Percentiles rank a stretch among this genome's conserved stretches.
Evolutionary conservation across 2,113 vertebrate genomes (phyloP).

Genomic region (Lamprotornis superbus): DNA sequence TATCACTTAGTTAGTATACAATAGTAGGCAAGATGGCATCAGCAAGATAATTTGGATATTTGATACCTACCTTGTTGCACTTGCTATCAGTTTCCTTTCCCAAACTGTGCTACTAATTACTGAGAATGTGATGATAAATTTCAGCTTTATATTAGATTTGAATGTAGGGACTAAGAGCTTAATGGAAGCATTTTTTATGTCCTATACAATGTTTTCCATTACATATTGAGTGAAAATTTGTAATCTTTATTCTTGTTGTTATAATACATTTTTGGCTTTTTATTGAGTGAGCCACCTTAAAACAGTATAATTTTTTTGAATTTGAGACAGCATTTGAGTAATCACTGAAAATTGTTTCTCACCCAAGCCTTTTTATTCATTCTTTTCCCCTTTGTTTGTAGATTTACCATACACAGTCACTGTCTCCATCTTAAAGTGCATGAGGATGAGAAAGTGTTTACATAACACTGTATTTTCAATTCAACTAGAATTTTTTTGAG

Average conservation of each 20-base stretch:
- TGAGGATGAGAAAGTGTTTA: not conserved
- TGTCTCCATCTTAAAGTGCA: not conserved
- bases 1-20: constrained; percentile 33
- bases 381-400: not conserved
- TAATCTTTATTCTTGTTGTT: not conserved
- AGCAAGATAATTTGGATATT: not conserved
- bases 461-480: not conserved
- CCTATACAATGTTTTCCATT: constrained; percentile 22
- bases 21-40: not conserved
- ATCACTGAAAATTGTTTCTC: not conserved
- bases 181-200: constrained; percentile 8
- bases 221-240: constrained; percentile 20
- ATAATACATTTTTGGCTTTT: not conserved
- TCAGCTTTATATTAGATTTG: constrained; percentile 35
- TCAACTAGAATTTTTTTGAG: not conserved
- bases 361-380: not conserved
- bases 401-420: not conserved
- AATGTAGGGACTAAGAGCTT: constrained; percentile 33
- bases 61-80: not conserved
- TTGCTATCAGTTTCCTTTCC: constrained; percentile 10
- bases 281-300: not conserved
- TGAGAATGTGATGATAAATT: constrained; percentile 27
- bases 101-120: not conserved
- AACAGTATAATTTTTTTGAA: constrained; percentile 20
- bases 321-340: not conserved